Percentiles rank a stretch among this genome's conserved stretches.
Evolutionary conservation across 2,888 invertebrate species (phyloP).

Genomic region (Pimpla rufipes): DNA sequence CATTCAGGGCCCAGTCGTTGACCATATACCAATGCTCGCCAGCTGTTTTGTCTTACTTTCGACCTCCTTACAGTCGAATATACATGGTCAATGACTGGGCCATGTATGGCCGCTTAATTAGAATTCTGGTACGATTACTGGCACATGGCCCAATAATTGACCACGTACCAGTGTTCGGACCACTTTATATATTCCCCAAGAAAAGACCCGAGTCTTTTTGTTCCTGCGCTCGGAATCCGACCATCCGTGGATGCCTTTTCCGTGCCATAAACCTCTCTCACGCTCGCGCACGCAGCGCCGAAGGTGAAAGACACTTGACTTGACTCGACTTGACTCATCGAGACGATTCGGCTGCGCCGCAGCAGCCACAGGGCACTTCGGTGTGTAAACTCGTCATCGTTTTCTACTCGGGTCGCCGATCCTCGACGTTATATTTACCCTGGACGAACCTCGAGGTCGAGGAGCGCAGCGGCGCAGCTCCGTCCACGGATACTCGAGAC

Average conservation of each 20-base stretch:
- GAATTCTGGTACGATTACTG: no score
- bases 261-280: background rate
- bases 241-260: constrained; percentile 13
- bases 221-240: constrained; percentile 44
- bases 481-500: constrained; percentile 2
- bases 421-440: constrained; percentile 56
- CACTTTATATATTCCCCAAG: constrained; percentile 24
- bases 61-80: no score
- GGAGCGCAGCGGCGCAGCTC: constrained; percentile 16
- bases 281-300: no score
- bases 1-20: no score
- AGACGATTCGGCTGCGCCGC: constrained; percentile 52
- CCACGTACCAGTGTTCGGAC: no score
- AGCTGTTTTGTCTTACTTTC: no score
- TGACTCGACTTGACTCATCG: constrained; percentile 59
- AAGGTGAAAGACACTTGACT: constrained; percentile 54
- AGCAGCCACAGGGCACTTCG: constrained; percentile 46
- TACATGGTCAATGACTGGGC: no score
- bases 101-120: no score
- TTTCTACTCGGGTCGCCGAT: constrained; percentile 47
- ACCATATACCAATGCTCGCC: no score
- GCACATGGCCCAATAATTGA: no score
- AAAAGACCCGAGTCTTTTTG: constrained; percentile 20
- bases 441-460: constrained; percentile 58
- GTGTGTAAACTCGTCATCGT: constrained; percentile 57